Percentiles rank a stretch among this genome's conserved stretches.
These are phyloP conservation scores for Syngnathus scovelli DNA, from an alignment of 2,113 vertebrate genomes.

Conservation along the genomic window DNA sequence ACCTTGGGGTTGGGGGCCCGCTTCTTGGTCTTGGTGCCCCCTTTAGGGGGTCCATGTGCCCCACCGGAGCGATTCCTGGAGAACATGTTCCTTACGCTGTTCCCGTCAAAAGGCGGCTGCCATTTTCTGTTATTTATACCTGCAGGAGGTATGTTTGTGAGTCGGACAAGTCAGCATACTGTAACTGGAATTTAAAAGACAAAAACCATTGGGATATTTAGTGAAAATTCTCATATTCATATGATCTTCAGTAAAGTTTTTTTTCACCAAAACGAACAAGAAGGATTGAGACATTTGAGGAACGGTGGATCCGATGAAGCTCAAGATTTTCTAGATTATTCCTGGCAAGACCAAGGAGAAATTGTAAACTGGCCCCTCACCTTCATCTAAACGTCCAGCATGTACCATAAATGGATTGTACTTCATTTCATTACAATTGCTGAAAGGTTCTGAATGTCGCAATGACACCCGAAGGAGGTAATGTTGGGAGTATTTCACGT, in stretches of 20 bases:
- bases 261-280: not conserved
- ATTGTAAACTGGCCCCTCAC: not conserved
- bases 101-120: slow-evolving; percentile 16
- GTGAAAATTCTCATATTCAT: not conserved
- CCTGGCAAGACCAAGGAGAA: too few relatives aligned
- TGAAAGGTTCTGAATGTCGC: not conserved
- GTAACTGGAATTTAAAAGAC: slow-evolving; percentile 37
- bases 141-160: slow-evolving; percentile 8
- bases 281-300: slow-evolving; percentile 22
- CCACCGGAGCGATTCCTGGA: slow-evolving; percentile 78
- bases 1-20: slow-evolving; percentile 74
- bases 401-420: not conserved
- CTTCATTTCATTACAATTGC: not conserved
- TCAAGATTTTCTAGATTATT: too few relatives aligned
- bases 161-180: slow-evolving; percentile 19
- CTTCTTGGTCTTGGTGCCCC: slow-evolving; percentile 70
- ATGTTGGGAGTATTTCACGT: not conserved
- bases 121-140: slow-evolving; percentile 15
- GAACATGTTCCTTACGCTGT: slow-evolving; percentile 71
- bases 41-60: slow-evolving; percentile 73
- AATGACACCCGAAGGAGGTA: not conserved
- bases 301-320: not conserved
- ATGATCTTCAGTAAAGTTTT: not conserved
- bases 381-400: not conserved
- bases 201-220: slow-evolving; percentile 18